Conservation (phyloP, 2,113 vertebrate genomes). For the Limanda limanda region DNA sequence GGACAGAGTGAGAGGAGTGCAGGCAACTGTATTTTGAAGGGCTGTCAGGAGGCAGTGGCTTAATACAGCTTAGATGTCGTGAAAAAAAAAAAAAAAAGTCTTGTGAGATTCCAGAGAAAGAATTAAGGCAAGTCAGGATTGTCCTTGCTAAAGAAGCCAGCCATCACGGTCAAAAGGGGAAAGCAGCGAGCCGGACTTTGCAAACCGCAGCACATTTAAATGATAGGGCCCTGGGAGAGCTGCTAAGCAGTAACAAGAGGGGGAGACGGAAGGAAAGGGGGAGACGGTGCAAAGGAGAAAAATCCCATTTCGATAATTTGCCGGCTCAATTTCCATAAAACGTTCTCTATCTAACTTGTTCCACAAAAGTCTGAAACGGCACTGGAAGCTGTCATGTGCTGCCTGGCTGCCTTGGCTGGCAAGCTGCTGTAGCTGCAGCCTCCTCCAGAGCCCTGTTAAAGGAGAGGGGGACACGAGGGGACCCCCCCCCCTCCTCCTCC, state of each 20-base stretch:
- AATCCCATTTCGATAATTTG: conserved; percentile 69
- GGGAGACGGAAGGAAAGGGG: conserved; percentile 18
- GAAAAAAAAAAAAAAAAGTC: conserved; percentile 36
- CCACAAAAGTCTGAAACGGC: conserved; percentile 60
- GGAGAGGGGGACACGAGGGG: conserved; percentile 20
- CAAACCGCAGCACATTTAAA: conserved; percentile 78
- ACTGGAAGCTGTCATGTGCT: conserved; percentile 40
- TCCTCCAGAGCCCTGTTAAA: conserved; percentile 43
- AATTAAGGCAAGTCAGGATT: conserved; percentile 64
- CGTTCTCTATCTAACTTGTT: conserved; percentile 60
- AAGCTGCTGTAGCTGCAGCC: conserved; percentile 7
- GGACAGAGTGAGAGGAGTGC: conserved; percentile 61
- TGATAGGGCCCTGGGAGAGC: conserved; percentile 68
- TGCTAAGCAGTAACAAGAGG: conserved; percentile 68
- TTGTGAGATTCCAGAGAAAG: conserved; percentile 61
- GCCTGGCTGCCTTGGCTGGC: conserved; percentile 21
- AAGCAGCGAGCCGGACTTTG: conserved; percentile 62
- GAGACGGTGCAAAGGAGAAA: conserved; percentile 32
- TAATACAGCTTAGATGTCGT: conserved; percentile 73
- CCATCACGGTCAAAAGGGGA: conserved; percentile 50
- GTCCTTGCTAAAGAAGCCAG: conserved; percentile 63
- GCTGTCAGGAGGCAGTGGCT: conserved; percentile 70
- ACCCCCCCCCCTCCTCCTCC: conserved; percentile 16
- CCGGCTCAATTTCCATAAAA: conserved; percentile 73
- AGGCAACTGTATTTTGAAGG: conserved; percentile 63